phyloP scores from a whole-genome alignment of 30 jellyfish, hydroid and myxozoan genomes.

The Clytia hemisphaerica region DNA sequence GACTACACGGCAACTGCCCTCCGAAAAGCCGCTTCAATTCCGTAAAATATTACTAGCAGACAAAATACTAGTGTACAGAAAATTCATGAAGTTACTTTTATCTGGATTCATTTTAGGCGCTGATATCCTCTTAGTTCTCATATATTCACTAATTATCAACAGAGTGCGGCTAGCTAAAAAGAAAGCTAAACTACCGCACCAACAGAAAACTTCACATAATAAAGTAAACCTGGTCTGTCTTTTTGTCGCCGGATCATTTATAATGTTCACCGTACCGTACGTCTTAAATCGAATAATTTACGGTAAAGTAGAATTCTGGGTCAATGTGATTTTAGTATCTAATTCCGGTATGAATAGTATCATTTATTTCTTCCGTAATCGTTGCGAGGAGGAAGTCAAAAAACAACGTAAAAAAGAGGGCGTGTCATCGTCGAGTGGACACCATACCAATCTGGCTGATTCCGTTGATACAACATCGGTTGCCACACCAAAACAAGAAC shows the following conservation, averaged over 20 bases:
- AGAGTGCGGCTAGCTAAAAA: too few relatives aligned
- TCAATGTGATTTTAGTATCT: background rate
- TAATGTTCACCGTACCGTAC: constrained; percentile 12
- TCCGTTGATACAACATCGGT: too few relatives aligned
- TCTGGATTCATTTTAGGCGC: constrained; percentile 9
- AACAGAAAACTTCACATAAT: too few relatives aligned
- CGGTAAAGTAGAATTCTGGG: constrained; percentile 3
- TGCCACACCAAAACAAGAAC: too few relatives aligned
- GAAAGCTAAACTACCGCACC: too few relatives aligned
- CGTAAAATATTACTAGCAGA: too few relatives aligned
- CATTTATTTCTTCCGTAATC: constrained; percentile 3
- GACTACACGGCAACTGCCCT: too few relatives aligned
- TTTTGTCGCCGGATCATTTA: constrained; percentile 3
- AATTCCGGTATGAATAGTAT: constrained; percentile 20
- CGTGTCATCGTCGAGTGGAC: too few relatives aligned
- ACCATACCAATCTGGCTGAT: too few relatives aligned
- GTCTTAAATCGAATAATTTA: background rate
- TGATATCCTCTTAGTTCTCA: background rate
- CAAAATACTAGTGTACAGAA: background rate
- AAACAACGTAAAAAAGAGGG: too few relatives aligned
- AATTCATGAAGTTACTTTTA: background rate
- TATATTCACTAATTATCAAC: background rate
- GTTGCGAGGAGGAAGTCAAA: constrained; percentile 7
- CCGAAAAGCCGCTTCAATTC: too few relatives aligned
- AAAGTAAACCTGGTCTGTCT: constrained; percentile 1